A percentile compares a stretch with the other conserved stretches of the same genome.
Conservation (phyloP, 2,797 vertebrate genomes). For the Crypturellus tataupa region DNA sequence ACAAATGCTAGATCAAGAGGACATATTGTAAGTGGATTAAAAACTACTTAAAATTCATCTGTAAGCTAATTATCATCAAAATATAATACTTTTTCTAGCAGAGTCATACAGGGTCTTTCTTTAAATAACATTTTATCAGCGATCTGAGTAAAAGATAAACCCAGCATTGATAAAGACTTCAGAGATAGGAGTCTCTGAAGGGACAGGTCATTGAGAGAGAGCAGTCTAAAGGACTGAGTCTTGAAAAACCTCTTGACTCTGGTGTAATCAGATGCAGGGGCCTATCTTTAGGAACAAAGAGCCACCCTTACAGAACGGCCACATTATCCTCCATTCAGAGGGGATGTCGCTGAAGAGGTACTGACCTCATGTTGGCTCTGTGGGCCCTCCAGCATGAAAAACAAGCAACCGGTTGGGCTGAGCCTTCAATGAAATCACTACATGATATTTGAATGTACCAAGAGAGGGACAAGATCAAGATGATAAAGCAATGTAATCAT, state of each 20-base stretch:
- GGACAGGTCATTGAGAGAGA: neutral
- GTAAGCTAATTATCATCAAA: neutral
- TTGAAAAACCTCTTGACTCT: neutral
- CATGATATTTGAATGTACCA: neutral
- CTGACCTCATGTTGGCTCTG: accelerated
- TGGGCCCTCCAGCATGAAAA: neutral
- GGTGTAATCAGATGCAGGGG: neutral
- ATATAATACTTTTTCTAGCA: neutral
- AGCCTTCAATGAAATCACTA: neutral
- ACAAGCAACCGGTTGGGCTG: neutral
- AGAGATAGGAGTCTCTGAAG: neutral
- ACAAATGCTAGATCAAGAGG: neutral
- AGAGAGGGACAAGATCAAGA: neutral
- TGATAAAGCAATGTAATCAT: neutral
- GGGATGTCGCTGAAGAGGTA: neutral
- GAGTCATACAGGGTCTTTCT: neutral
- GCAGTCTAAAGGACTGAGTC: neutral
- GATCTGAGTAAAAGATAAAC: neutral
- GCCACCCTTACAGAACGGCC: neutral
- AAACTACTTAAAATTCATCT: neutral
- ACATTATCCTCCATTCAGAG: neutral
- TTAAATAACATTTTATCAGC: neutral
- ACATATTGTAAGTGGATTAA: neutral
- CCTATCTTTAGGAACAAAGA: neutral
- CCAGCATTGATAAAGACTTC: neutral